Conservation (phyloP, 2,797 vertebrate genomes). For the Parauchenoglanis punctatus region DNA sequence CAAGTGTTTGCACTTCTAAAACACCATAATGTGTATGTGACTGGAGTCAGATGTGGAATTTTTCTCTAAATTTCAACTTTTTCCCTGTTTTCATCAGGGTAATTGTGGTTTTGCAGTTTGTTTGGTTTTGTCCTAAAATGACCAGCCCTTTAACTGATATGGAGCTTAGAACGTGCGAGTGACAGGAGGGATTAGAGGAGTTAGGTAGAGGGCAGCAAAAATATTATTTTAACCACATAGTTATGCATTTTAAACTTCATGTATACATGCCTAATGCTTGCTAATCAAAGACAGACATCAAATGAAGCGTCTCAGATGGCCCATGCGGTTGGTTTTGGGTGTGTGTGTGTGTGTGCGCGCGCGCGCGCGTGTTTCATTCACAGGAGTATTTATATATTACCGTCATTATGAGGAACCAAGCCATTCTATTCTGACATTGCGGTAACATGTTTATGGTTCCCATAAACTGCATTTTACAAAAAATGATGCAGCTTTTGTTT, state of each 20-base stretch:
- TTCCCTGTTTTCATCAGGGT: conserved; percentile 42
- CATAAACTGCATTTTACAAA: background rate
- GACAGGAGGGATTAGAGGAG: conserved; percentile 57
- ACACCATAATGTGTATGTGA: conserved; percentile 15
- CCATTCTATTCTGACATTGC: background rate
- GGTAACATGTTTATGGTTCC: background rate
- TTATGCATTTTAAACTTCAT: conserved; percentile 53
- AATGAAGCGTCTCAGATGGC: conserved; percentile 29
- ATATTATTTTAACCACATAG: conserved; percentile 62
- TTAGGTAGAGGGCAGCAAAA: conserved; percentile 49
- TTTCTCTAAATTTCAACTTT: conserved; percentile 35
- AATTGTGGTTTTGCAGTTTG: conserved; percentile 41
- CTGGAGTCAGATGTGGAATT: conserved; percentile 35
- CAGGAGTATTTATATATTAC: background rate
- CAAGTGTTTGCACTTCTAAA: conserved; percentile 15
- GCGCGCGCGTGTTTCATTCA: background rate
- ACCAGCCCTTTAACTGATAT: conserved; percentile 52
- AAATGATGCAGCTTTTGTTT: background rate
- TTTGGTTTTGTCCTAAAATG: conserved; percentile 56
- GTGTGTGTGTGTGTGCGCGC: conserved; percentile 17
- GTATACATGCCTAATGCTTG: conserved; percentile 41
- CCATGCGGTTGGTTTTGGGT: background rate
- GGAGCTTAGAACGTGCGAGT: conserved; percentile 33
- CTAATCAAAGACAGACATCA: conserved; percentile 56
- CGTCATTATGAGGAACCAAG: background rate